Base-by-base conservation (phyloP, 2,888 invertebrate genomes). In the Protodeltote pygarga region DNA sequence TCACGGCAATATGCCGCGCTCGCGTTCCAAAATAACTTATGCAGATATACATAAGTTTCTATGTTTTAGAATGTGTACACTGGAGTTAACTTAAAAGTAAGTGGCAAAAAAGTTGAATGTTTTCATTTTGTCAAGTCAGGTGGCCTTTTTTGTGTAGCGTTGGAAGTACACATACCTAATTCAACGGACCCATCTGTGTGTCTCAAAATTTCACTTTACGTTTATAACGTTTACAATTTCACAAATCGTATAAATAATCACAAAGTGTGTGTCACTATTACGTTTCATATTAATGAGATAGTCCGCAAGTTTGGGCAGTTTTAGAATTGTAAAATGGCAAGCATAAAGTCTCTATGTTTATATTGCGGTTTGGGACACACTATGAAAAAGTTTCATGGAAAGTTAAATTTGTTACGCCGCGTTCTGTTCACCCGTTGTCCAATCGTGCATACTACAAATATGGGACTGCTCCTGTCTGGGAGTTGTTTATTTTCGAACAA, bases 1-100 rank as follows among this genome's bases (percentile, higher is more conserved):
- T 83, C 81, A 81, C 75, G 71, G 73, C 75, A 77, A 81, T 82
- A 82, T 80, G 72, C 76, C 64, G 68, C 66, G 77, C 65, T 73
- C 72, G 70, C 74, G 71, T 75, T 79, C 72, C 59, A 70, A 79
- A 75, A 84, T 84, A 85, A 81, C 77, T 82, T 81, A 80, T 81
- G 81, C 77, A 84, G 83, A 83, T 81, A 81, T 65, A 77, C 72
- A 64, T 68, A 75, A 59, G 52, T 76, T 62, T 55, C 38, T 41
- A 20, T 70, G 74, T 79, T 80, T 79, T 72, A 73, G 70, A 73
- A 77, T 71, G 68, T 72, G 73, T 65, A 69, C 67, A 71, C 57
- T 25, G 44, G 70, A 50, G 47, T 41, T 50, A 54, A 50, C 62
- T 49, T 37, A 40, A 47, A 60, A 59, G 54, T 39, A 61, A 29